Evolutionary conservation across 37 sponge, comb jelly and placozoan species (phyloP).

Genomic region (Beroe forskalii): DNA sequence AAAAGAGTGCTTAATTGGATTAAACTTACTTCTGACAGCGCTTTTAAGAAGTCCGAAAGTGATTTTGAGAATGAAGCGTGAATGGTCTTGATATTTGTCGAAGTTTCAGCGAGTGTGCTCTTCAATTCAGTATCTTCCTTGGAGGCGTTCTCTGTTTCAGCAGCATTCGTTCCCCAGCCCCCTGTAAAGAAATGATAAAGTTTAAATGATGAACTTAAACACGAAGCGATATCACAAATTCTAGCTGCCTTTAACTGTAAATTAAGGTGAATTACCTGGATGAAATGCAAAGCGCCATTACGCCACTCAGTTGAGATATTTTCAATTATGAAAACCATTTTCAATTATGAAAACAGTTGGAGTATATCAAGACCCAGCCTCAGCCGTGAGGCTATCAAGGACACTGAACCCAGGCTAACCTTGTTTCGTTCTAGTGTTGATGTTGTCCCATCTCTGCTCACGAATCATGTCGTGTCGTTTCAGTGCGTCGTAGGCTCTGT

Average conservation of each 20-base stretch:
- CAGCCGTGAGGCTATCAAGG: not conserved
- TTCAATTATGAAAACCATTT: no score
- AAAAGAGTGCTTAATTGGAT: not conserved
- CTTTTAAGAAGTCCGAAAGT: not conserved
- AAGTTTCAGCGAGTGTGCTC: not conserved
- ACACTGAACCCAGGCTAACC: conserved; percentile 15
- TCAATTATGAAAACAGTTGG: no score
- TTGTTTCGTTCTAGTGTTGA: not conserved
- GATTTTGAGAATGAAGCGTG: not conserved
- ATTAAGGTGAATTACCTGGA: no score
- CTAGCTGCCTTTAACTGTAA: no score
- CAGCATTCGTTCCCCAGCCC: conserved; percentile 35
- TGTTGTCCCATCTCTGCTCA: not conserved
- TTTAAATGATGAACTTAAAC: no score
- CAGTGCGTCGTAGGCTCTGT: conserved; percentile 24
- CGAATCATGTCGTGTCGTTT: conserved; percentile 1
- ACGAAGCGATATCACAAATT: no score
- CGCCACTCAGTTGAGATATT: no score
- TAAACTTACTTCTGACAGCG: not conserved
- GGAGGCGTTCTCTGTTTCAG: not conserved
- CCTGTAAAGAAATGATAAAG: not conserved
- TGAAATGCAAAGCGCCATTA: no score
- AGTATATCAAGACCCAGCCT: no score
- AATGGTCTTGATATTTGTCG: not conserved
- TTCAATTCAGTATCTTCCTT: not conserved